Evolutionary conservation across 2,797 vertebrate genomes (phyloP), one percentile per base, ranked within the genome.

Genomic region (Onychomys leucogaster): DNA sequence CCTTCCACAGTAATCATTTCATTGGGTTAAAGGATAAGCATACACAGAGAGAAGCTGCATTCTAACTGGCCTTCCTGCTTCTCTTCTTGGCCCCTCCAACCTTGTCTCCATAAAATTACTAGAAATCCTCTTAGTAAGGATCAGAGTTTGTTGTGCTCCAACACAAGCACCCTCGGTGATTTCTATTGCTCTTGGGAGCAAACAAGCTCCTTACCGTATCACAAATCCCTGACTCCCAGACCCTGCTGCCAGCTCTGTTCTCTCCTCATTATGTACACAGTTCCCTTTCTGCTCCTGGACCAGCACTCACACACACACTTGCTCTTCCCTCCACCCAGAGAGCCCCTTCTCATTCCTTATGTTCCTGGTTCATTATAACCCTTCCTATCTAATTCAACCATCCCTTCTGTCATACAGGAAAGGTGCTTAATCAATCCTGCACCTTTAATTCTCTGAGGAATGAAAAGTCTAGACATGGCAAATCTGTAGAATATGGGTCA

Each of bases 61-160:
- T 61, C 67, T 25, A 32, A 55, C 32, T 32, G 17, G 23, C 12
- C 57, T 61, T 61, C n/a, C 27, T 61, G 19, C 34, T 71, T 52
- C 32, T 88, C 16, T 91, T 49, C 55, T 83, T 57, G 37, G 21
- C 25, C 9, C 25, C 37, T 90, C 87, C 17, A 34, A 88, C 12
- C 49, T 61, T 19, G 1, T 90, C 76, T 65, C 92, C 73, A 27
- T 29, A 75, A n/a, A 88, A 25, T 57, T 93, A 25, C 6, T 49
- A 32, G 61, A 55, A 93, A 77, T 73, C 19, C 10, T 57, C 59
- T 57, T n/a, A 67, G 55, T 17, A 83, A 91, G 16, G 75, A 63
- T 61, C 14, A 61, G 2, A 65, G 52, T 37, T 17, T 11, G 6
- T 23, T 4, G 2, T 1, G 0, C 29, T 46, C 5, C 34, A 37